phyloP scores from a whole-genome alignment of 2,797 vertebrate species.

The Falco biarmicus region DNA sequence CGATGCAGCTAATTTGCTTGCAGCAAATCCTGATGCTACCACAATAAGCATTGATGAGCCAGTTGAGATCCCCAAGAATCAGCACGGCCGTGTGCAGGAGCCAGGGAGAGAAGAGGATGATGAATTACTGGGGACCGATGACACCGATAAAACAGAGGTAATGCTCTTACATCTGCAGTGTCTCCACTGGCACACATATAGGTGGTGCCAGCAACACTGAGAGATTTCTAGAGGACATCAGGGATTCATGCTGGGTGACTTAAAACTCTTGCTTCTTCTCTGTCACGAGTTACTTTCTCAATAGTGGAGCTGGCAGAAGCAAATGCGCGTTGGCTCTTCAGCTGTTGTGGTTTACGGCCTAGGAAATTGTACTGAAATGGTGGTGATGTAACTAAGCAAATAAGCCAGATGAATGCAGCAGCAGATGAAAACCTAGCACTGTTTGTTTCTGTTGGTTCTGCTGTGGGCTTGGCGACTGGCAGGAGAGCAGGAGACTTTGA shows the following conservation, averaged over 20 bases:
- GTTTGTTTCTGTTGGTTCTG: not conserved
- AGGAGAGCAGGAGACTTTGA: not conserved
- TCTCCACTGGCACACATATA: accelerated
- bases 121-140: conserved; percentile 79
- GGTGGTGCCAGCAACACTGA: not conserved
- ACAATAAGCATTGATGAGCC: conserved; percentile 87
- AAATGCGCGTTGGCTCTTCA: not conserved
- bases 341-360: not conserved
- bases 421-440: not conserved
- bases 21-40: conserved; percentile 80
- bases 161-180: not conserved
- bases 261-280: not conserved
- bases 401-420: not conserved
- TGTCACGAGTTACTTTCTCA: accelerated
- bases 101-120: conserved; percentile 79
- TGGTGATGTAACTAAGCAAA: not conserved
- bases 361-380: not conserved
- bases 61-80: conserved; percentile 69
- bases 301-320: not conserved
- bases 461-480: not conserved
- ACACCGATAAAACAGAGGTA: conserved; percentile 91
- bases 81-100: conserved; percentile 65
- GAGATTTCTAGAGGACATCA: not conserved
- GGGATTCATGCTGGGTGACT: not conserved
- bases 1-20: conserved; percentile 81